A percentile compares a stretch with the other conserved stretches of the same genome.
phyloP scores from a whole-genome alignment of 2,888 invertebrate genomes.

The Eristalinus sepulchralis region DNA sequence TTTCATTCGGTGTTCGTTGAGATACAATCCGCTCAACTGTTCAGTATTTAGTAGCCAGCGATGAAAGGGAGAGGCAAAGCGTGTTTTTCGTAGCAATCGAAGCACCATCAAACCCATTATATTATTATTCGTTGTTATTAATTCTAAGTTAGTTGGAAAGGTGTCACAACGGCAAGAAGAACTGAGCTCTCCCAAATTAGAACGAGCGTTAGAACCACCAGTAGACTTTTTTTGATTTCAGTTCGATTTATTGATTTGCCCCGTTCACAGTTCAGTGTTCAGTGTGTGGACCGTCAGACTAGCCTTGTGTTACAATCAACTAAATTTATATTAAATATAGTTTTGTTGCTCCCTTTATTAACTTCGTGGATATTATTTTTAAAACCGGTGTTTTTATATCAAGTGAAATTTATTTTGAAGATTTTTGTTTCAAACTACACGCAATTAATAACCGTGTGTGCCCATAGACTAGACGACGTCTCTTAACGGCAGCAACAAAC shows the following conservation, averaged over 20 bases:
- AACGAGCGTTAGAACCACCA: slow-evolving; percentile 58
- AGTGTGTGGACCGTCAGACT: background rate
- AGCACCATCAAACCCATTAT: slow-evolving; percentile 69
- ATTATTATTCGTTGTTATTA: slow-evolving; percentile 72
- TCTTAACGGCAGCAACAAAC: slow-evolving; percentile 1
- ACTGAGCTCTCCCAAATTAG: slow-evolving; percentile 45
- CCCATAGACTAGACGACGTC: slow-evolving; percentile 33
- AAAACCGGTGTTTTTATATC: background rate
- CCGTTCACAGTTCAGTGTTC: slow-evolving; percentile 29
- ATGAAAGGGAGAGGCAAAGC: slow-evolving; percentile 69
- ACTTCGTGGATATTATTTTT: background rate
- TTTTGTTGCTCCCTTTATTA: background rate
- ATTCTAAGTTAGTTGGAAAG: slow-evolving; percentile 71
- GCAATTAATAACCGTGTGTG: slow-evolving; percentile 16
- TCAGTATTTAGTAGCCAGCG: slow-evolving; percentile 69
- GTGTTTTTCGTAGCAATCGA: slow-evolving; percentile 65
- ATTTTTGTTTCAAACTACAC: slow-evolving; percentile 5
- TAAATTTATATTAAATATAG: background rate
- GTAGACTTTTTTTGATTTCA: slow-evolving; percentile 12
- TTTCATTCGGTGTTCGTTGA: slow-evolving; percentile 69
- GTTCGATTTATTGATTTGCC: slow-evolving; percentile 62
- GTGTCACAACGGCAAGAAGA: slow-evolving; percentile 70
- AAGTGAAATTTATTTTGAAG: slow-evolving; percentile 15
- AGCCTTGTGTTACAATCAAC: background rate
- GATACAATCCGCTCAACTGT: slow-evolving; percentile 68